Evolutionary conservation across 1,140 invertebrate genomes (phyloP).

Genomic region (Zophobas morio): DNA sequence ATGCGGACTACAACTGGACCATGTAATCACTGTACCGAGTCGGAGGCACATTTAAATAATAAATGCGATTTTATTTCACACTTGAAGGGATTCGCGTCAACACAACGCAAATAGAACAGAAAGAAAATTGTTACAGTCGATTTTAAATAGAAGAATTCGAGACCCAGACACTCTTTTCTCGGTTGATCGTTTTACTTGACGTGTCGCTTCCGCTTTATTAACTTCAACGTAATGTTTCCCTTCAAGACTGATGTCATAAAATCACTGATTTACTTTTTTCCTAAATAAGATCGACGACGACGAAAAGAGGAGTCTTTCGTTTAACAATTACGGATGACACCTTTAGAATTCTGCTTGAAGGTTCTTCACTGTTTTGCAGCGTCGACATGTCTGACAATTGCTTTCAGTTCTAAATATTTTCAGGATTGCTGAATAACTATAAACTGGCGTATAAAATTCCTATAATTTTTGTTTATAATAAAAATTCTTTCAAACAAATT

Average conservation of each 20-base stretch:
- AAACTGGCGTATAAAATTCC: too few species aligned
- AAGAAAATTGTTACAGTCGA: slow-evolving; percentile 23
- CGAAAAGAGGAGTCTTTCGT: too few species aligned
- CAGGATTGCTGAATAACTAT: too few species aligned
- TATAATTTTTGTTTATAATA: too few species aligned
- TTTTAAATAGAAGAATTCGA: slow-evolving; percentile 21
- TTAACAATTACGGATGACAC: too few species aligned
- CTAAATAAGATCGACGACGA: too few species aligned
- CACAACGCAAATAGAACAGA: slow-evolving; percentile 40
- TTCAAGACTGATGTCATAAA: background rate
- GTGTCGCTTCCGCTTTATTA: slow-evolving; percentile 37
- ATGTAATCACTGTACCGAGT: slow-evolving; percentile 46
- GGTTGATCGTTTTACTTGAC: slow-evolving; percentile 39
- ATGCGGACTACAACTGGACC: slow-evolving; percentile 28
- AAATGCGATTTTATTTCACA: slow-evolving; percentile 42
- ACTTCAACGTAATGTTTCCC: slow-evolving; percentile 3
- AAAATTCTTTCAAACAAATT: too few species aligned
- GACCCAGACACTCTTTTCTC: slow-evolving; percentile 28
- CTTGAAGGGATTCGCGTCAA: slow-evolving; percentile 25
- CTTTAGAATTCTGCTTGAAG: too few species aligned
- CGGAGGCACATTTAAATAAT: slow-evolving; percentile 37
- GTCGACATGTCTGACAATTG: too few species aligned
- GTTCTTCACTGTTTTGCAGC: too few species aligned
- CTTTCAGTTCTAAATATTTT: too few species aligned
- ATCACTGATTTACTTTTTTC: background rate